Evolutionary conservation across 2,888 invertebrate genomes (phyloP).

Genomic region (Nymphalis c-album): DNA sequence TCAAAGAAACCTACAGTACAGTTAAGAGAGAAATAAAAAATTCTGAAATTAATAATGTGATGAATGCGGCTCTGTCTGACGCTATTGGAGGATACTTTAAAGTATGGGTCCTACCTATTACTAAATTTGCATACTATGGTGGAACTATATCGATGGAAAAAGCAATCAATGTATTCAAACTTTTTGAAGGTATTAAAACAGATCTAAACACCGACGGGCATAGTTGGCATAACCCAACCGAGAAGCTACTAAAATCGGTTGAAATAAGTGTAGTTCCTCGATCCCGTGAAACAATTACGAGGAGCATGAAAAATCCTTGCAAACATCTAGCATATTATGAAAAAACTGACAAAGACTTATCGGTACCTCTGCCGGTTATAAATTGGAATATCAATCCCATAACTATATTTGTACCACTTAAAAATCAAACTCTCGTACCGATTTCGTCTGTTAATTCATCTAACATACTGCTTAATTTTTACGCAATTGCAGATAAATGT

Average conservation of each 20-base stretch:
- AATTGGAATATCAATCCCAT: constrained; percentile 77
- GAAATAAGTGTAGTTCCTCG: constrained; percentile 50
- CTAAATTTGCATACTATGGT: constrained; percentile 83
- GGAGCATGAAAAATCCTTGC: constrained; percentile 52
- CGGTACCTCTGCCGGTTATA: constrained; percentile 81
- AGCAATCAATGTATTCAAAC: constrained; percentile 76
- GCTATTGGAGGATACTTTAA: constrained; percentile 83
- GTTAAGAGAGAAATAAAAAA: constrained; percentile 52
- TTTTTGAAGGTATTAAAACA: constrained; percentile 81
- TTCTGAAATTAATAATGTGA: constrained; percentile 45
- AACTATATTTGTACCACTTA: constrained; percentile 84
- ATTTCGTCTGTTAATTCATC: constrained; percentile 52
- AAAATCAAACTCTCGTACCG: constrained; percentile 54
- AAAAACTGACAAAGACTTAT: constrained; percentile 50
- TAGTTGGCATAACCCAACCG: constrained; percentile 75
- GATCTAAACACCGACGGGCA: constrained; percentile 82
- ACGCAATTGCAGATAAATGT: constrained; percentile 78
- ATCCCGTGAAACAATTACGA: constrained; percentile 37
- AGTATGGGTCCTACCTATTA: constrained; percentile 81
- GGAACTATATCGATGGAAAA: constrained; percentile 81
- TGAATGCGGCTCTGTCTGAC: constrained; percentile 72
- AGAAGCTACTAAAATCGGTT: constrained; percentile 49
- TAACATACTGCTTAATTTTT: constrained; percentile 79
- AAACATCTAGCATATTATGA: constrained; percentile 58
- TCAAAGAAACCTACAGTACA: constrained; percentile 50